Conservation (phyloP, 2,888 invertebrate species). For the Fragum whitleyi region DNA sequence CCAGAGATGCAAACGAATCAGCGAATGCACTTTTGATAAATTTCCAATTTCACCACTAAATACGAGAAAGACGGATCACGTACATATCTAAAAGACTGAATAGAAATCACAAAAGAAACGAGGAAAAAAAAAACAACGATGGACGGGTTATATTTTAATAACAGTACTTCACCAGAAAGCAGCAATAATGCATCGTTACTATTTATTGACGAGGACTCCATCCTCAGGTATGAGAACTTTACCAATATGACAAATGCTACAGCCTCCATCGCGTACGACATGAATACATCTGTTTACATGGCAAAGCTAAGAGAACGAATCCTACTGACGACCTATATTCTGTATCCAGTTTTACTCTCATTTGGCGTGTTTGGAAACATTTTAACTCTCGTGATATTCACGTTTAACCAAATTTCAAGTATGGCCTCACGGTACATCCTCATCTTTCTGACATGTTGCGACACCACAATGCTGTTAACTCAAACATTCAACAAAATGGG, state of each 20-base stretch:
- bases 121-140: neutral
- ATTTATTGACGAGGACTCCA: neutral
- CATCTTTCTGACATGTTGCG: conserved; percentile 65
- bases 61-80: no score
- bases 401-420: conserved; percentile 41
- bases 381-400: conserved; percentile 65
- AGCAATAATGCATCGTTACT: neutral
- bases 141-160: neutral
- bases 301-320: neutral
- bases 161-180: neutral
- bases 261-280: neutral
- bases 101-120: no score
- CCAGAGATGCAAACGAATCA: no score
- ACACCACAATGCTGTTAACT: conserved; percentile 60
- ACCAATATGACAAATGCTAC: neutral
- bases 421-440: conserved; percentile 61
- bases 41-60: no score
- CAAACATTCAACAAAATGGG: conserved; percentile 68
- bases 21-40: no score
- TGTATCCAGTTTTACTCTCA: conserved; percentile 56
- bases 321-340: neutral
- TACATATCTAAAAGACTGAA: no score
- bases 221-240: neutral
- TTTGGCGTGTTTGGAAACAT: conserved; percentile 65
- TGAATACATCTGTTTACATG: neutral